phyloP scores from a whole-genome alignment of 1,140 invertebrate genomes.

The Schlechtendalia chinensis region DNA sequence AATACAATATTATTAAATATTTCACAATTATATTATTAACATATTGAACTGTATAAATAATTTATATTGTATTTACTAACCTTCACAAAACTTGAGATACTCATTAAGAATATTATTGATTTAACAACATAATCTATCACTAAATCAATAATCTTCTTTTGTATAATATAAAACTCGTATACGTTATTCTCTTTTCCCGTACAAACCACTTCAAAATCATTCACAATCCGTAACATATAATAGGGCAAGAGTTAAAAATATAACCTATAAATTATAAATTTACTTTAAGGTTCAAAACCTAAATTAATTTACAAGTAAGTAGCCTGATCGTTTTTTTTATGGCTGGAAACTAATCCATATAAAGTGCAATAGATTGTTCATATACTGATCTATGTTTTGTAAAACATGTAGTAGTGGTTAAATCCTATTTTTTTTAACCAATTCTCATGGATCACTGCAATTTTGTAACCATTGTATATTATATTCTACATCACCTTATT shows the following conservation, averaged over 20 bases:
- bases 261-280: not conserved
- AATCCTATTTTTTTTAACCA: not conserved
- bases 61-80: not conserved
- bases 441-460: not conserved
- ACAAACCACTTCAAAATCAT: not conserved
- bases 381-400: not conserved
- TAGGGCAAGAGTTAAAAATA: not conserved
- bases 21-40: too few species aligned
- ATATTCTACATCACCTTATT: not conserved
- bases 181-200: not conserved
- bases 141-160: not conserved
- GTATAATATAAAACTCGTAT: not conserved
- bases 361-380: not conserved
- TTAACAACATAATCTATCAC: not conserved
- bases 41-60: too few species aligned
- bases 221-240: not conserved
- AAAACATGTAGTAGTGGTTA: not conserved
- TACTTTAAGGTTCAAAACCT: too few species aligned
- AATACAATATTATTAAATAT: not conserved
- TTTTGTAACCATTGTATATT: not conserved
- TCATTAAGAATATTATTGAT: not conserved
- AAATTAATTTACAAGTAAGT: conserved; percentile 18
- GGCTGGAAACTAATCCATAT: not conserved
- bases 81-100: not conserved
- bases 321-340: not conserved